phyloP scores from a whole-genome alignment of 2,888 invertebrate genomes.

The Epistrophella euchroma region DNA sequence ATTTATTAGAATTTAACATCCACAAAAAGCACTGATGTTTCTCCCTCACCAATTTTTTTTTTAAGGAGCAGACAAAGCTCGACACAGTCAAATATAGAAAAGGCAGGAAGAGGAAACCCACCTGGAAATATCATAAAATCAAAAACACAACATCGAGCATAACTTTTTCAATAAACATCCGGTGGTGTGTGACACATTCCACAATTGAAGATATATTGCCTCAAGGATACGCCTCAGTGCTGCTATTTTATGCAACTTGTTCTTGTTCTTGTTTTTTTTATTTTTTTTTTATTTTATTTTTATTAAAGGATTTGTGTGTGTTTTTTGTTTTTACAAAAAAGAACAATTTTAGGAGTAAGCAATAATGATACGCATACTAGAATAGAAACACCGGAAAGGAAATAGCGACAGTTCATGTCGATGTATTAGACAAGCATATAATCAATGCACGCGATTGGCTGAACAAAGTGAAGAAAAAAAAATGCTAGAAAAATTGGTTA shows the following conservation, averaged over 20 bases:
- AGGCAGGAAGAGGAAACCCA: conserved; percentile 49
- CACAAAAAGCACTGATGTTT: conserved; percentile 28
- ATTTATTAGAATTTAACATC: conserved; percentile 60
- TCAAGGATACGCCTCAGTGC: conserved; percentile 37
- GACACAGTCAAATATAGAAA: conserved; percentile 8
- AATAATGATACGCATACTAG: conserved; percentile 49
- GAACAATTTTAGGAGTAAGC: conserved; percentile 56
- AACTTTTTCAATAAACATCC: conserved; percentile 74
- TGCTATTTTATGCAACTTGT: conserved; percentile 37
- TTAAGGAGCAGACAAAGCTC: conserved; percentile 20
- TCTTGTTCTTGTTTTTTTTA: neutral
- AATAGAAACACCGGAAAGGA: conserved; percentile 40
- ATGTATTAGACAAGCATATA: conserved; percentile 63
- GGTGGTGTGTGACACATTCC: conserved; percentile 62
- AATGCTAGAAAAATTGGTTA: conserved; percentile 38
- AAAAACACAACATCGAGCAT: conserved; percentile 65
- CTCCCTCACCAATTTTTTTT: neutral
- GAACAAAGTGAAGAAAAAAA: conserved; percentile 45
- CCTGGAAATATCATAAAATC: conserved; percentile 72
- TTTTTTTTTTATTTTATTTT: no score
- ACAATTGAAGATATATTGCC: conserved; percentile 54
- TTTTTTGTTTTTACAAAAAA: conserved; percentile 3
- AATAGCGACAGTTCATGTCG: conserved; percentile 49
- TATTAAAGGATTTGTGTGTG: neutral
- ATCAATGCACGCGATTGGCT: conserved; percentile 74